Base-by-base conservation (phyloP, 2,797 vertebrate species). In the Oophaga sylvatica region DNA sequence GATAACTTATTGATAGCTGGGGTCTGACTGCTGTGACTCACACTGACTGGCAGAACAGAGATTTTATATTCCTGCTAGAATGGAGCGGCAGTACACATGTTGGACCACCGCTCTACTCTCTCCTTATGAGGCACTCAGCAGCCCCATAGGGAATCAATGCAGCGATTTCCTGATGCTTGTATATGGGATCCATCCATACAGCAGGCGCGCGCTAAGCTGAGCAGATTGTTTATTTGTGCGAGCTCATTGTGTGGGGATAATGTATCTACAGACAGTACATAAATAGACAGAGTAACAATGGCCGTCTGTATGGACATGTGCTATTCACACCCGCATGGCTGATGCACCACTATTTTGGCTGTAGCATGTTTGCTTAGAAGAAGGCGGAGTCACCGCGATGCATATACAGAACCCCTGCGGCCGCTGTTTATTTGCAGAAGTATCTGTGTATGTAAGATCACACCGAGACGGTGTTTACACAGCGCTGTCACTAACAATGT, bases 281-380 rank as follows among this genome's bases (percentile, higher is more conserved):
- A 86, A 89, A 89, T 86, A 86, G 84, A 89, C 88, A 89, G 80
- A 73, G 71, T 60, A 89, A 86, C 84, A 86, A 86, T 79, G 84
- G 35, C 71, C 63, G 83, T 86, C 87, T 88, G 83, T 88, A 81
- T 73, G 70, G 87, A 82, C 83, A 89, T 73, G 86, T 20, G 15
- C 79, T 84, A 71, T 77, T 83, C 84, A 88, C 83, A 82, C 87
- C 83, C 83, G 65, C 20, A 29, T 59, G 68, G 83, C 70, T 35
- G 63, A 73, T 83, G 83, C 73, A 63, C 80, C 59, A 70, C 59
- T 82, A 29, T 78, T 85, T 83, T 78, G 77, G 17, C 80, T 70
- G 84, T 80, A 60, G 45, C 48, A 7, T 86, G 80, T 89, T 89
- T 86, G 62, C 71, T 89, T 82, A 76, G 62, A 73, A 81, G 26